Evolutionary conservation across 2,113 vertebrate species (phyloP), one percentile per base, ranked within the genome.

Genomic region (Hyaena hyaena): DNA sequence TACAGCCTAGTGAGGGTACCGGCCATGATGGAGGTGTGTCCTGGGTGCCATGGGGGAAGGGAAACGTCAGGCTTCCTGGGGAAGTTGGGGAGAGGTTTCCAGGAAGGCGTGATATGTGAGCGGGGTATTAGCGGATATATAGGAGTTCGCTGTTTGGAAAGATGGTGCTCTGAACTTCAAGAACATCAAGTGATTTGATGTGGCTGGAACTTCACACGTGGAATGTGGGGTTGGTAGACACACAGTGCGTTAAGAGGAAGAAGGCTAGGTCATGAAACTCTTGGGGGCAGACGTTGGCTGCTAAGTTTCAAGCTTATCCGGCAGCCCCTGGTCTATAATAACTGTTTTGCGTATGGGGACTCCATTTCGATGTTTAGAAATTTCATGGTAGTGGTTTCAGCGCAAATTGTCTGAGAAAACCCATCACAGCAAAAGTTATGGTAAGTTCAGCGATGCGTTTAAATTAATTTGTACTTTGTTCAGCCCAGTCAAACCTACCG

Each of bases 391-490:
- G 28, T 17, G 6, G 15, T 74, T 89, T 69, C 63, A 39, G 35
- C 17, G 55, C 28, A 53, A 65, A 93, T 2, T 63, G 77, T 83
- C 94, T 77, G 81, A 93, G 95, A 88, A 86, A 91, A 95, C 63
- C 77, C 63, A 80, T 80, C 84, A 53, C 80, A 10, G 79, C 66
- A 21, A 87, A 96, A 90, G 92, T 86, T 79, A 93, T 31, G 31
- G 80, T 63, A 79, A 79, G 76, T 71, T 80, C 98, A 88, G 85
- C 10, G 76, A 97, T 81, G 97, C 94, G 26, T 92, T 94, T 95
- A 94, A 94, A 97, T 95, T 95, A 95, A 95, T 93, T 87, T 97
- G 97, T 92, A 94, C 90, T 95, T 77, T 92, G 95, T 88, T 95
- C 88, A 87, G 88, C 85, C 96, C 93, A 90, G 77, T 96, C 96